Evolutionary conservation across 1,140 invertebrate species (phyloP).

Genomic region (Arctopsyche grandis): DNA sequence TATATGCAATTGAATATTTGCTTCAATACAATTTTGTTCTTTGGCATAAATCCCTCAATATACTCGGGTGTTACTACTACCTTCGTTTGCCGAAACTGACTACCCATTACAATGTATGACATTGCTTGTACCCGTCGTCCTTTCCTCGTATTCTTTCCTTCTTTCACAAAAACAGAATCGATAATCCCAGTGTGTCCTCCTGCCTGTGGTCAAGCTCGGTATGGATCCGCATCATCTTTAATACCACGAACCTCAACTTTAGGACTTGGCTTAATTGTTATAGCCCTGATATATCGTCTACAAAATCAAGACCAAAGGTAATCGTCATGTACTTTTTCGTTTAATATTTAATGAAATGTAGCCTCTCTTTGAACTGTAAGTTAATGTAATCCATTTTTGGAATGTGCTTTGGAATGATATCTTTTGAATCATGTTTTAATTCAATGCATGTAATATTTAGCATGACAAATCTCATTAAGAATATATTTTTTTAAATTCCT

Average conservation of each 20-base stretch:
- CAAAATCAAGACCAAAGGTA: conserved; percentile 46
- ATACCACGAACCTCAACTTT: conserved; percentile 58
- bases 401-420: not conserved
- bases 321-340: conserved; percentile 30
- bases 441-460: too few species aligned
- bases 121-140: not conserved
- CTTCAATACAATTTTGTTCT: too few species aligned
- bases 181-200: conserved; percentile 92
- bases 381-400: conserved; percentile 11
- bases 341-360: conserved; percentile 1
- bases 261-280: conserved; percentile 61
- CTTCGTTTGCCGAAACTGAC: too few species aligned
- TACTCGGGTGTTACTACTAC: too few species aligned
- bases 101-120: not conserved
- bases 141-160: conserved; percentile 1
- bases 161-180: conserved; percentile 72
- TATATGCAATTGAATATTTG: not conserved
- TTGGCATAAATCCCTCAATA: too few species aligned
- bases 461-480: too few species aligned
- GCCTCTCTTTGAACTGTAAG: not conserved
- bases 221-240: conserved; percentile 65
- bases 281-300: conserved; percentile 55
- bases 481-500: too few species aligned
- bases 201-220: conserved; percentile 82
- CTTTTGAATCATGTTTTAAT: too few species aligned